These are phyloP conservation scores for Hypocryptadius cinnamomeus DNA, from an alignment of 2,113 vertebrate species.

Conservation along the genomic window DNA sequence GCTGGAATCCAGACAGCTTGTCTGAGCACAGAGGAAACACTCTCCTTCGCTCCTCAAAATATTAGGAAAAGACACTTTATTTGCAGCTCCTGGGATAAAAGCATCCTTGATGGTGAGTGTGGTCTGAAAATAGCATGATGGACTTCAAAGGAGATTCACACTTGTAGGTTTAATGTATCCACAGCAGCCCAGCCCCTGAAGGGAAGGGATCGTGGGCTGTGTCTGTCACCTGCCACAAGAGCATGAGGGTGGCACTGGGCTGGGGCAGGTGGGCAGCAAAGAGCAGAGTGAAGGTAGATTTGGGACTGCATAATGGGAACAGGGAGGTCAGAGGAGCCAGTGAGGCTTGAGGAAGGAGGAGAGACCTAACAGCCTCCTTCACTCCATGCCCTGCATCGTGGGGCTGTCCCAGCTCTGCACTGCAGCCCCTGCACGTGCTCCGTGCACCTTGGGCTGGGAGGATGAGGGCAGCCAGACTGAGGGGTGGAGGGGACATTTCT, in stretches of 20 bases:
- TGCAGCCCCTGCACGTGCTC: accelerated
- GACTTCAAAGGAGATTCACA: background rate
- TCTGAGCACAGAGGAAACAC: background rate
- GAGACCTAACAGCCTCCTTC: background rate
- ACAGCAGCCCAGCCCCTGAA: background rate
- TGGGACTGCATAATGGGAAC: background rate
- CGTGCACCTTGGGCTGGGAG: background rate
- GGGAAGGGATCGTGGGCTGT: background rate
- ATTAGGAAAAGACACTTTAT: background rate
- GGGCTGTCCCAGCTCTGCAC: background rate
- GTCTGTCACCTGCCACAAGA: accelerated
- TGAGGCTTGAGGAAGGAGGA: background rate
- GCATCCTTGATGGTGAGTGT: background rate
- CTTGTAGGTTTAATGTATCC: background rate
- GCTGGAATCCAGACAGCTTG: background rate
- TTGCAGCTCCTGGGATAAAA: background rate
- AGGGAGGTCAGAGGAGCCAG: background rate
- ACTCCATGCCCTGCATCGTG: accelerated
- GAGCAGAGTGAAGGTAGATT: background rate
- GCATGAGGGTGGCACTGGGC: background rate
- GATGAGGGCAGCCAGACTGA: background rate
- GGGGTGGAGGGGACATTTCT: background rate
- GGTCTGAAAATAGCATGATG: background rate
- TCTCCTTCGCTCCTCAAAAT: background rate
- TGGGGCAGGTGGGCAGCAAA: background rate